A percentile compares a stretch with the other conserved stretches of the same genome.
Conservation (phyloP, 2,113 vertebrate species). For the Acrocephalus arundinaceus region DNA sequence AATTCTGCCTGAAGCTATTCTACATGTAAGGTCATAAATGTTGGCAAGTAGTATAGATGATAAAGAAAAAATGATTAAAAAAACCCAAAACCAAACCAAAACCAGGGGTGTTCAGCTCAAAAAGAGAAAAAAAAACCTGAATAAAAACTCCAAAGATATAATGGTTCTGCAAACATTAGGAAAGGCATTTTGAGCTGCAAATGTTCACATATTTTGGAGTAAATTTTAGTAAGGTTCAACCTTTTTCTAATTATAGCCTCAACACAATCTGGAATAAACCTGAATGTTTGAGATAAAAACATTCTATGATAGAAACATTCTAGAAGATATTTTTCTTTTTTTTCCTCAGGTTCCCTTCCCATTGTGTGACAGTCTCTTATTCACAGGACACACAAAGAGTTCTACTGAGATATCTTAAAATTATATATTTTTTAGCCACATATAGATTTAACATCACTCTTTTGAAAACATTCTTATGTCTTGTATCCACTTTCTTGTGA, state of each 20-base stretch:
- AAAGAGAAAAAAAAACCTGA: neutral
- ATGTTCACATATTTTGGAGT: neutral
- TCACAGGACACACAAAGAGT: neutral
- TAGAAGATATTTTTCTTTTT: neutral
- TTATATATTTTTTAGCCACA: neutral
- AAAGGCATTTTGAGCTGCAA: neutral
- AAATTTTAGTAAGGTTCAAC: neutral
- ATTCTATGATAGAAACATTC: too few relatives aligned
- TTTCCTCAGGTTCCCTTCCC: neutral
- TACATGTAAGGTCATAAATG: neutral
- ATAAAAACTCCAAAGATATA: neutral
- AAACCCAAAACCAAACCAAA: neutral
- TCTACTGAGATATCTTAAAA: neutral
- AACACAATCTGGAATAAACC: neutral
- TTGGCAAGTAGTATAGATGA: neutral
- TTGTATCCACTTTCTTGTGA: neutral
- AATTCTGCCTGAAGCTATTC: conserved; percentile 12
- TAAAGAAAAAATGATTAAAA: neutral
- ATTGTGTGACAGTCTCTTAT: neutral
- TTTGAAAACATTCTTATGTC: neutral
- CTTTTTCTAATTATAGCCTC: neutral
- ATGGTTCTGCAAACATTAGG: neutral
- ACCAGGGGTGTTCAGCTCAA: rapidly evolving
- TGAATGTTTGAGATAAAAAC: neutral
- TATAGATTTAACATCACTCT: neutral